Conservation (phyloP, 2,888 invertebrate genomes). For the Nymphalis c-album region DNA sequence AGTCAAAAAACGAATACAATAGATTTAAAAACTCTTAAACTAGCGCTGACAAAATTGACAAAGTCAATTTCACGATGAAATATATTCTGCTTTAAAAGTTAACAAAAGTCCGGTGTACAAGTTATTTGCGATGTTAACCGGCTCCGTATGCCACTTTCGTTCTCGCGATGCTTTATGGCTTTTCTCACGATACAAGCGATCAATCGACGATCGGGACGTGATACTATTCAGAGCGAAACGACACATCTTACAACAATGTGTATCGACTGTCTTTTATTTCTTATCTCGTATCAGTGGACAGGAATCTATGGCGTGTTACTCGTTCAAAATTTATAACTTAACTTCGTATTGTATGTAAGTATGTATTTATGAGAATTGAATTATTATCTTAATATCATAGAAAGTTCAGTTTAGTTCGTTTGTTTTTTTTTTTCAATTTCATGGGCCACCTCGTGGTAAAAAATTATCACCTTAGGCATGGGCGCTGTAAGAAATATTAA, state of each 20-base stretch:
- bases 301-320: not conserved
- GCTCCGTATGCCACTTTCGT: not conserved
- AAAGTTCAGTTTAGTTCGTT: not conserved
- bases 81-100: not conserved
- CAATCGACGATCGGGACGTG: slow-evolving; percentile 35
- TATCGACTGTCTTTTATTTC: slow-evolving; percentile 8
- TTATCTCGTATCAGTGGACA: not conserved
- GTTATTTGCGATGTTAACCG: not conserved
- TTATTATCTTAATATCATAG: not conserved
- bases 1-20: not conserved
- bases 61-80: not conserved
- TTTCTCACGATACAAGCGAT: slow-evolving; percentile 36
- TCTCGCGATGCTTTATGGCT: slow-evolving; percentile 20
- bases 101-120: not conserved
- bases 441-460: too few relatives aligned
- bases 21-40: not conserved
- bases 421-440: not conserved
- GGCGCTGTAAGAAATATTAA: too few relatives aligned
- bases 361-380: not conserved
- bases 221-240: slow-evolving; percentile 32
- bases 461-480: too few relatives aligned
- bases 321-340: not conserved
- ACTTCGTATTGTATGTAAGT: not conserved
- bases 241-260: slow-evolving; percentile 23
- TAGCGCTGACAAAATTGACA: not conserved